Percentiles rank a stretch among this genome's conserved stretches.
Conservation (phyloP, 2,113 vertebrate species). For the Cygnus buccinator region DNA sequence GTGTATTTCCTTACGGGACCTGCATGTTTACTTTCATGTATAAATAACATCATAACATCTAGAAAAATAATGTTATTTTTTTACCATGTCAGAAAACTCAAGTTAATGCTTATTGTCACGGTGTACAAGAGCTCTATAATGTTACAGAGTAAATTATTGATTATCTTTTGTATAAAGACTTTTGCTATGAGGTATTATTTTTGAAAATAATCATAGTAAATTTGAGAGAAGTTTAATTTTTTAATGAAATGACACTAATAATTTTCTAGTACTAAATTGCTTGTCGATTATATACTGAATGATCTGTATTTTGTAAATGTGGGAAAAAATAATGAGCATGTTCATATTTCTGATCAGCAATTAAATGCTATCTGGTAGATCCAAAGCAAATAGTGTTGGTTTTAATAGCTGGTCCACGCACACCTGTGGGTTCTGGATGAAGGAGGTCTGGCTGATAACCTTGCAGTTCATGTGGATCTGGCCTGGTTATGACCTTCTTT, state of each 20-base stretch:
- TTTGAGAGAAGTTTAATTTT: neutral
- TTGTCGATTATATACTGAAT: neutral
- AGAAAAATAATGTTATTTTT: neutral
- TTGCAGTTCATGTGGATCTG: neutral
- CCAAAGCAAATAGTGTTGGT: neutral
- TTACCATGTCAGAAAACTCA: neutral
- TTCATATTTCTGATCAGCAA: neutral
- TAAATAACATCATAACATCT: neutral
- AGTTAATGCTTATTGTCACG: neutral
- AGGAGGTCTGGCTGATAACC: neutral
- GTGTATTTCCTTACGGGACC: neutral
- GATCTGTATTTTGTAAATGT: neutral
- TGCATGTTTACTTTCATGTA: neutral
- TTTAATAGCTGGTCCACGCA: neutral
- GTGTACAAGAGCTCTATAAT: neutral
- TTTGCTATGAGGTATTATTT: neutral
- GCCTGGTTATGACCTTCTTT: neutral
- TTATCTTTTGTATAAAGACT: neutral
- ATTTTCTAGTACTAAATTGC: slow-evolving; percentile 39
- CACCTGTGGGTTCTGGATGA: neutral
- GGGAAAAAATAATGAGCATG: neutral
- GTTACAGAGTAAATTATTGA: neutral
- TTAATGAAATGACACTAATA: neutral
- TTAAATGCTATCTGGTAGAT: neutral
- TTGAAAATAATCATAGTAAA: neutral